Base-by-base conservation (phyloP, 2,888 invertebrate genomes). In the Gryllus longicercus region DNA sequence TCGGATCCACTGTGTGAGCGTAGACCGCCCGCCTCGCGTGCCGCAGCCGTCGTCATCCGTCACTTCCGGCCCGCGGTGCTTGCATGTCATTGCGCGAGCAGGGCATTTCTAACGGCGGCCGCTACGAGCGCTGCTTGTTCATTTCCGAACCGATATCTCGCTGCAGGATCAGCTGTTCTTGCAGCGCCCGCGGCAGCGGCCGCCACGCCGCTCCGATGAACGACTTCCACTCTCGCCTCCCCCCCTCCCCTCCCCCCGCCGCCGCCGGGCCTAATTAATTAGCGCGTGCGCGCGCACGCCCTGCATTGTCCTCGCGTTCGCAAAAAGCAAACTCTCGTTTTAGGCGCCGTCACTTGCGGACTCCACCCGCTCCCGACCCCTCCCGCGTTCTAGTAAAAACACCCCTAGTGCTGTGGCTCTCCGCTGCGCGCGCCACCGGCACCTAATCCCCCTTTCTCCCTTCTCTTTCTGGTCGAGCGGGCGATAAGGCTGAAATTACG, bases 401-500 rank as follows among this genome's bases (percentile, higher is more conserved):
- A 63, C 63, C 38, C 8, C 38, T 38, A 38, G 38, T 38, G 5
- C 38, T 8, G 63, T 11, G 63, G 63, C n/a, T 16, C 1, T 0
- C 38, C 63, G 63, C n/a, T 5, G n/a, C 0, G n/a, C 63, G n/a
- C 63, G 63, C 63, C 16, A 63, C 63, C n/a, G n/a, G 16, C 63
- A n/a, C 63, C 63, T 63, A 63, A 63, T 63, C 63, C 63, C n/a
- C 63, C n/a, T 63, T 8, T n/a, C n/a, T 12, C 63, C 63, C 63
- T 18, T 63, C n/a, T n/a, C 63, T 63, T n/a, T 63, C 11, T n/a
- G 63, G 63, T 63, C n/a, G 14, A 5, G n/a, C 63, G 63, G 63
- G 63, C 63, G 63, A 63, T 63, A 63, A 63, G 63, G 63, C n/a
- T 63, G 63, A 63, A 63, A 63, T 63, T 63, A 63, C 63, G 63